Conservation (phyloP, 1,140 invertebrate genomes). For the Cylas formicarius region DNA sequence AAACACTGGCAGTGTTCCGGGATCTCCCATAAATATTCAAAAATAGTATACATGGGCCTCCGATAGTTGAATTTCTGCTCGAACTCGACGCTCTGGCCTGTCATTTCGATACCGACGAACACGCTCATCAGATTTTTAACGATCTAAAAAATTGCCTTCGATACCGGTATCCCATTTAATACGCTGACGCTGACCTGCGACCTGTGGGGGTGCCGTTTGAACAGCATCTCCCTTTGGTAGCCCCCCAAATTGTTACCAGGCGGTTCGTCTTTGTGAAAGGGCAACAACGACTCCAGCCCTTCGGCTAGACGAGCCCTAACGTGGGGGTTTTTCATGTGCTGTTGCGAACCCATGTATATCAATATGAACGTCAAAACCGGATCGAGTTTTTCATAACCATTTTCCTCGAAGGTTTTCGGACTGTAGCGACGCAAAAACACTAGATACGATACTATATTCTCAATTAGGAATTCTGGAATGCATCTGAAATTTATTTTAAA, state of each 20-base stretch:
- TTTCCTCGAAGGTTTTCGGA: constrained; percentile 53
- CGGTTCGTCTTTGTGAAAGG: constrained; percentile 53
- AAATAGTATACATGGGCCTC: constrained; percentile 87
- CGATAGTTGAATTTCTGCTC: constrained; percentile 97
- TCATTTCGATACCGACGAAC: constrained; percentile 96
- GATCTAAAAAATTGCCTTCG: constrained; percentile 48
- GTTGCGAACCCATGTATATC: constrained; percentile 68
- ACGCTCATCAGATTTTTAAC: constrained; percentile 74
- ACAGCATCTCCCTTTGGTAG: constrained; percentile 67
- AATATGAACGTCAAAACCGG: constrained; percentile 68
- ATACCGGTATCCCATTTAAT: constrained; percentile 4
- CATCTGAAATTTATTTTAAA: constrained; percentile 48
- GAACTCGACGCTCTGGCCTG: constrained; percentile 90
- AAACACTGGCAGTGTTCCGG: constrained; percentile 67
- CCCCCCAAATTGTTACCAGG: constrained; percentile 51
- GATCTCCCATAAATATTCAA: constrained; percentile 87
- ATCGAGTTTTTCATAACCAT: constrained; percentile 53
- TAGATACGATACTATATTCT: constrained; percentile 77
- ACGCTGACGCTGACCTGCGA: constrained; percentile 16
- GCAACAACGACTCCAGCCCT: constrained; percentile 75
- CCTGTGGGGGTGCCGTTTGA: constrained; percentile 64
- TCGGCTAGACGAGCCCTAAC: constrained; percentile 80
- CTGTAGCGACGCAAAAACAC: constrained; percentile 62
- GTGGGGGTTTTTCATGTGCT: constrained; percentile 86
- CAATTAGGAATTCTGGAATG: constrained; percentile 85